Base-by-base conservation (phyloP, 1,140 invertebrate genomes). In the Neodiprion pinetum region DNA sequence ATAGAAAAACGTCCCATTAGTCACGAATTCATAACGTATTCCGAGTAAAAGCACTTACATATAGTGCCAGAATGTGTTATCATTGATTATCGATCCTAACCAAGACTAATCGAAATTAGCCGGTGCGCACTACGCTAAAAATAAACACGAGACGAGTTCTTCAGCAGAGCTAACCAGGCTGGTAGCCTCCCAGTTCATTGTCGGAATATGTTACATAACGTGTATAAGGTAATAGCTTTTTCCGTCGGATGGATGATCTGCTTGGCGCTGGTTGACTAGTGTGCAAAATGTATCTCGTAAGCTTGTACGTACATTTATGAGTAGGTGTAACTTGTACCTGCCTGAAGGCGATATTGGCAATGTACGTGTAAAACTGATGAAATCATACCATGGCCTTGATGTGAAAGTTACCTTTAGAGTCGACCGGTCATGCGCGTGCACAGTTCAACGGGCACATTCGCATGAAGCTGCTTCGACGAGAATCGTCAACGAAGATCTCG, bases 381-480 rank as follows among this genome's bases (percentile, higher is more conserved):
- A 87, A 88, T 88, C 85, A 83, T 85, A 79, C 80, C 81, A 74
- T 81, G 85, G 81, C 85, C 85, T 88, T 88, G 85, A 79, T 78
- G 77, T 82, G 80, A 87, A 87, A 87, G 86, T 88, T 88, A 86
- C 86, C 86, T 86, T 87, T 84, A 84, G 82, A 81, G 53, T 9
- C 28, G 28, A 40, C 28, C n/a, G 11, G 53, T 12, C 53, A 61
- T 14, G n/a, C 84, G 82, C 70, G 70, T 21, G 47, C 80, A 74
- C 78, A 80, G 65, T 7, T 72, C 67, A 61, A 61, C 53, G 53
- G 9, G 3, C 53, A 61, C 5, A 17, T 61, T 61, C n/a, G n/a
- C 9, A 61, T 40, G 5, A 40, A 40, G 28, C 28, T 40, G 28
- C 28, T 5, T 61, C 53, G 53, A 9, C 53, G n/a, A 61, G 53